Percentiles rank a stretch among this genome's conserved stretches.
phyloP scores from a whole-genome alignment of 1,140 invertebrate species.

The Trichogramma pretiosum region DNA sequence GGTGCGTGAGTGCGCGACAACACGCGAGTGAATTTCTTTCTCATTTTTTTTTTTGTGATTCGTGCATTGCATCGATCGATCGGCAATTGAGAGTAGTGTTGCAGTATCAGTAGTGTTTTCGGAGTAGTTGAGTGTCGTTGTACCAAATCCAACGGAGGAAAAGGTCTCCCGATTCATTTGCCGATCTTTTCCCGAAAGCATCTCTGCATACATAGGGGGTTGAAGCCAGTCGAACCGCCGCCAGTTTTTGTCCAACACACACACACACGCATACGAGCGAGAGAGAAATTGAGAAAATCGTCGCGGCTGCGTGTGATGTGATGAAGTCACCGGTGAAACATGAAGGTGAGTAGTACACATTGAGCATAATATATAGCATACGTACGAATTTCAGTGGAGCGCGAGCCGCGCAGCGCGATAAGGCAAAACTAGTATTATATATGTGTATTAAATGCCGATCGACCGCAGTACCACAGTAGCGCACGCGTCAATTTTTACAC shows the following conservation, averaged over 20 bases:
- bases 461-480: background rate
- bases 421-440: no score
- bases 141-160: background rate
- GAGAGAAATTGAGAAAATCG: background rate
- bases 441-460: background rate
- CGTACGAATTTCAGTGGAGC: background rate
- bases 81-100: no score
- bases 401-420: no score
- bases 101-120: no score
- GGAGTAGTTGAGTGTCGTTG: background rate
- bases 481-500: background rate
- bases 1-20: no score
- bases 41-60: no score
- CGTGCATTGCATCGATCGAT: no score
- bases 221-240: no score
- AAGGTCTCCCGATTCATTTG: no score
- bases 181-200: no score
- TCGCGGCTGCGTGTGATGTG: slow-evolving; percentile 22
- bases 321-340: slow-evolving; percentile 26
- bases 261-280: background rate
- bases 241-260: background rate
- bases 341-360: slow-evolving; percentile 23
- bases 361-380: background rate
- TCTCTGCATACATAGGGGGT: no score
- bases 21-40: no score